Evolutionary conservation across 2,888 invertebrate species (phyloP).

Genomic region (Xanthia icteritia): DNA sequence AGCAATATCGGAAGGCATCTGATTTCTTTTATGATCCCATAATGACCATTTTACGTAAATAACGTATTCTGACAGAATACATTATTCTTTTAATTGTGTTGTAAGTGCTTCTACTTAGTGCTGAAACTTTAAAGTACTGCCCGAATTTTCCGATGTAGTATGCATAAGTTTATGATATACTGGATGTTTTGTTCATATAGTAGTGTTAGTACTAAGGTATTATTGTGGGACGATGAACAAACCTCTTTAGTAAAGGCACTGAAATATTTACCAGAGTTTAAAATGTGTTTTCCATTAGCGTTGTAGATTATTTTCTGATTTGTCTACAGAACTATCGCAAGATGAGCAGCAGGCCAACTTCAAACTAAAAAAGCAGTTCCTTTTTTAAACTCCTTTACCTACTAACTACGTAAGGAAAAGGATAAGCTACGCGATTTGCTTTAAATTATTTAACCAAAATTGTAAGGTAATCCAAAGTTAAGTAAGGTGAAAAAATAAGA

Average conservation of each 20-base stretch:
- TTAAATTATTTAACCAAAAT: not conserved
- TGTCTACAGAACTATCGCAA: not conserved
- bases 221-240: conserved; percentile 8
- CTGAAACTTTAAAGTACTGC: not conserved
- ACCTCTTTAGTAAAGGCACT: conserved; percentile 21
- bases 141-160: not conserved
- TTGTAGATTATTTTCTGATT: conserved; percentile 8
- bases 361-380: not conserved
- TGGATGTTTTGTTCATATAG: not conserved
- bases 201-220: not conserved
- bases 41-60: not conserved
- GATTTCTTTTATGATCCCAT: not conserved
- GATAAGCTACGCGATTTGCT: not conserved
- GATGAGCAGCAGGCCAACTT: not conserved
- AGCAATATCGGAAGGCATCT: no score
- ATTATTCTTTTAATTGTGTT: not conserved
- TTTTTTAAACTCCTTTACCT: not conserved
- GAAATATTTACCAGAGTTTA: not conserved
- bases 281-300: conserved; percentile 26
- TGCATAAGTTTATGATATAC: conserved; percentile 2
- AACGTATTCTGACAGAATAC: not conserved
- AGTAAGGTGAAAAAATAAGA: not conserved
- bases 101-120: not conserved
- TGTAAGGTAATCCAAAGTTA: not conserved
- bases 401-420: not conserved